Base-by-base conservation (phyloP, 2,113 vertebrate genomes). In the Oophaga pumilio region DNA sequence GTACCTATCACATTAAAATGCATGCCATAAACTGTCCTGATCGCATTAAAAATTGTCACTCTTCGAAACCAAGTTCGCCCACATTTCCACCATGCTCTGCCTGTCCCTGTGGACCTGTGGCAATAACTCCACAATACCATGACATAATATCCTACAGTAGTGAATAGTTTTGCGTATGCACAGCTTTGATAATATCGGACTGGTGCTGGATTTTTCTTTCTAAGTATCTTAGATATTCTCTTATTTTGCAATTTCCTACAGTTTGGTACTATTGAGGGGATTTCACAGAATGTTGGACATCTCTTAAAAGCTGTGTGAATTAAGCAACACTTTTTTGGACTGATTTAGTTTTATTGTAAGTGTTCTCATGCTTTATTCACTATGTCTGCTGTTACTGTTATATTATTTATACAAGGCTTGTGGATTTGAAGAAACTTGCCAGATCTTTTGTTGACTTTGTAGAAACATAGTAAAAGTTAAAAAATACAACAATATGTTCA, bases 351-450 rank as follows among this genome's bases (percentile, higher is more conserved):
- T 11, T 60, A 33, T 33, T 24, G 78, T 28, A 59, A 80, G 26
- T 60, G 57, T 20, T 80, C 57, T 60, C 57, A 80, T 80, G 11
- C 78, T 80, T 80, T 74, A 74, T 74, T 74, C 43, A 74, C 71
- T 74, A 73, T 73, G 18, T 74, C 33, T 74, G 43, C 57, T 80
- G 26, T 60, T 80, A 33, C 78, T 80, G 9, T 43, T 80, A 80
- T 80, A 80, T 80, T 80, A 60, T 80, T 80, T 60, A 80, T 74
- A 12, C 11, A 57, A 80, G 78, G 26, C 57, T 79, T 60, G 78
- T 60, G 77, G 24, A 33, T 10, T 17, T 59, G 56, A 57, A 59
- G 26, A 17, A 80, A 33, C 56, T 80, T 60, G 26, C 56, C 56
- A 79, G 77, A 33, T 18, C 13, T 57, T 79, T 59, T 79, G 59